A percentile compares a stretch with the other conserved stretches of the same genome.
Evolutionary conservation across 37 sponge, comb jelly and placozoan genomes (phyloP).

Genomic region (Chondrosia reniformis): DNA sequence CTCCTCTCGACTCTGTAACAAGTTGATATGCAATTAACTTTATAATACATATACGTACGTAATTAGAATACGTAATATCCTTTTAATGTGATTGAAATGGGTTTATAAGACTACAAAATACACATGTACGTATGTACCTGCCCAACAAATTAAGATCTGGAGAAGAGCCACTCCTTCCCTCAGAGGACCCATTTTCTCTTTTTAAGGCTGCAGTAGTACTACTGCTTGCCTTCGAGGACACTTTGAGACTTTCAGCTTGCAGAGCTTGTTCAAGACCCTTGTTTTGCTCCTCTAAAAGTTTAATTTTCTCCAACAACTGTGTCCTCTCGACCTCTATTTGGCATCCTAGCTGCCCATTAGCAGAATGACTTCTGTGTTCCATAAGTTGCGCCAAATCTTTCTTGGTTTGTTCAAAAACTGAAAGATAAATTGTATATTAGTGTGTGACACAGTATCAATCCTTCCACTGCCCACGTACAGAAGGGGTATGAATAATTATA

Average conservation of each 20-base stretch:
- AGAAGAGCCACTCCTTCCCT: slow-evolving; percentile 2
- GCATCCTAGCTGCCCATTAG: too few relatives aligned
- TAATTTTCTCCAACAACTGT: background rate
- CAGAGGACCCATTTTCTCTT: slow-evolving; percentile 6
- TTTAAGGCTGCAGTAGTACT: background rate
- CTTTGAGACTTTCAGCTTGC: background rate
- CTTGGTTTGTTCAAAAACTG: background rate
- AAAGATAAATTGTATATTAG: too few relatives aligned
- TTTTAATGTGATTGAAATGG: too few relatives aligned
- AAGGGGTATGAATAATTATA: too few relatives aligned
- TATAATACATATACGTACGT: too few relatives aligned
- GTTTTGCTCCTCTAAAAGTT: background rate
- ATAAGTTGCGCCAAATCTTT: slow-evolving; percentile 28
- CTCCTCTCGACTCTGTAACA: too few relatives aligned
- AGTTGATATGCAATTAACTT: too few relatives aligned
- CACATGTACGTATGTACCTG: too few relatives aligned
- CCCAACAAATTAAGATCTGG: background rate
- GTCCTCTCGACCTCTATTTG: background rate
- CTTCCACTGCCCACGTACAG: too few relatives aligned
- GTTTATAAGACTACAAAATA: too few relatives aligned
- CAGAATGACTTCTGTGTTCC: slow-evolving; percentile 13
- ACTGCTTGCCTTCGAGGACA: background rate
- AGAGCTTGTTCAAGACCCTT: background rate
- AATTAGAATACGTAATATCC: too few relatives aligned
- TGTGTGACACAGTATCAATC: too few relatives aligned